phyloP scores from a whole-genome alignment of 2,888 invertebrate species.

The Bombyx huttoni region DNA sequence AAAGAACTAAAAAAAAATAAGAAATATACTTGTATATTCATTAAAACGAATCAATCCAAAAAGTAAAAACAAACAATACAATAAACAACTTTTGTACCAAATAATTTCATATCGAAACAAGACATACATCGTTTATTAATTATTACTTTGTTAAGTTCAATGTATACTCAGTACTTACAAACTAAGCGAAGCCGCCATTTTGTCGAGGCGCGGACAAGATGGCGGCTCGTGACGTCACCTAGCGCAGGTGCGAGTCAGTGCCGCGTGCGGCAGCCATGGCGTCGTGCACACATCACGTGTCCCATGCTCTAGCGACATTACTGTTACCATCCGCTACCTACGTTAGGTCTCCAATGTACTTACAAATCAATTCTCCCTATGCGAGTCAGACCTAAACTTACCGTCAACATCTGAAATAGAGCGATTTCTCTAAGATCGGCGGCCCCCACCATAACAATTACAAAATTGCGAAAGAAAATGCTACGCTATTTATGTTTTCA shows the following conservation, averaged over 20 bases:
- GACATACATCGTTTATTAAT: too few species aligned
- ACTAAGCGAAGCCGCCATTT: constrained; percentile 54
- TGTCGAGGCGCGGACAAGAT: constrained; percentile 39
- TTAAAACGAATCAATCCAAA: not conserved
- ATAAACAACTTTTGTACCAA: constrained; percentile 59
- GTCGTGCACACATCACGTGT: constrained; percentile 28
- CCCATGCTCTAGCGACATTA: constrained; percentile 30
- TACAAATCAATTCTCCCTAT: constrained; percentile 39
- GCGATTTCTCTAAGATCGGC: constrained; percentile 52
- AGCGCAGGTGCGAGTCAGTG: constrained; percentile 9
- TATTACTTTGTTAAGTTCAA: constrained; percentile 14
- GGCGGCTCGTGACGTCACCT: constrained; percentile 45
- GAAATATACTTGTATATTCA: not conserved
- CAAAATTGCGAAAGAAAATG: constrained; percentile 50
- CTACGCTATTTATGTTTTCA: constrained; percentile 59
- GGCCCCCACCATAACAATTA: constrained; percentile 51
- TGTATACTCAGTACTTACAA: constrained; percentile 59
- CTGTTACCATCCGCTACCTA: constrained; percentile 29
- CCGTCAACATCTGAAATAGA: constrained; percentile 73
- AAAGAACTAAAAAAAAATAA: constrained; percentile 5
- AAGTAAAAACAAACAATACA: constrained; percentile 39
- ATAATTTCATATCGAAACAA: constrained; percentile 30
- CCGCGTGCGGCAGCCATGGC: constrained; percentile 18
- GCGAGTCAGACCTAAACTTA: constrained; percentile 61
- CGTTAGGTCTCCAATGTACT: constrained; percentile 27